A percentile compares a stretch with the other conserved stretches of the same genome.
phyloP scores from a whole-genome alignment of 2,888 invertebrate genomes.

The Acrocyrtus sp. region DNA sequence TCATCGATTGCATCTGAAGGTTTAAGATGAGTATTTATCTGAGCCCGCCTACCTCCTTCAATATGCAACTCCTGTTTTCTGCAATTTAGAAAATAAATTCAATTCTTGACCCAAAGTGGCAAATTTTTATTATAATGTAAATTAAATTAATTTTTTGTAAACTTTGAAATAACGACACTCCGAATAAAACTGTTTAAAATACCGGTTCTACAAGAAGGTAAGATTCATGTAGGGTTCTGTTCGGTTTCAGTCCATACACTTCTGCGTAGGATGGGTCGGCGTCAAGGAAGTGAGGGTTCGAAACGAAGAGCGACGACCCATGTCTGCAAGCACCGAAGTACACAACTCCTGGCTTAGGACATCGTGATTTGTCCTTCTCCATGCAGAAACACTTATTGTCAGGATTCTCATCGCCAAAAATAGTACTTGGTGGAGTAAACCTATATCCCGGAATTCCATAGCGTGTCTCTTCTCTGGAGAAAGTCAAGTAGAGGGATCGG shows the following conservation, averaged over 20 bases:
- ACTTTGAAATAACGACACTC: not conserved
- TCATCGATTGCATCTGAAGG: not conserved
- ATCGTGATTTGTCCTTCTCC: conserved; percentile 2
- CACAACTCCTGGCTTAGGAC: conserved; percentile 12
- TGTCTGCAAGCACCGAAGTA: conserved; percentile 9
- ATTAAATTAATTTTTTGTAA: too few species aligned
- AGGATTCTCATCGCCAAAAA: not conserved
- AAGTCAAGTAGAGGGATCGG: conserved; percentile 16
- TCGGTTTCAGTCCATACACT: conserved; percentile 11
- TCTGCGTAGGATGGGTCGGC: conserved; percentile 20
- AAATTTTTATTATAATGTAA: too few species aligned
- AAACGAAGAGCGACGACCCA: conserved; percentile 24
- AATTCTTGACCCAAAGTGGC: too few species aligned
- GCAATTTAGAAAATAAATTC: not conserved
- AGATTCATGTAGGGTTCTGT: not conserved
- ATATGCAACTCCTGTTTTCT: conserved; percentile 25
- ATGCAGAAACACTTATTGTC: conserved; percentile 27
- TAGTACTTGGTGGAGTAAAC: conserved; percentile 8
- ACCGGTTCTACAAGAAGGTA: conserved; percentile 27
- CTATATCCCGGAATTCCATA: conserved; percentile 19
- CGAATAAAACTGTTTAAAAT: not conserved
- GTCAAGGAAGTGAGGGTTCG: conserved; percentile 24
- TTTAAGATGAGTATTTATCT: conserved; percentile 23
- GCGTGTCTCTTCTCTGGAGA: not conserved
- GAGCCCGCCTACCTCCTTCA: not conserved